Conservation (phyloP, 1,140 invertebrate species). For the Goniozus legneri region DNA sequence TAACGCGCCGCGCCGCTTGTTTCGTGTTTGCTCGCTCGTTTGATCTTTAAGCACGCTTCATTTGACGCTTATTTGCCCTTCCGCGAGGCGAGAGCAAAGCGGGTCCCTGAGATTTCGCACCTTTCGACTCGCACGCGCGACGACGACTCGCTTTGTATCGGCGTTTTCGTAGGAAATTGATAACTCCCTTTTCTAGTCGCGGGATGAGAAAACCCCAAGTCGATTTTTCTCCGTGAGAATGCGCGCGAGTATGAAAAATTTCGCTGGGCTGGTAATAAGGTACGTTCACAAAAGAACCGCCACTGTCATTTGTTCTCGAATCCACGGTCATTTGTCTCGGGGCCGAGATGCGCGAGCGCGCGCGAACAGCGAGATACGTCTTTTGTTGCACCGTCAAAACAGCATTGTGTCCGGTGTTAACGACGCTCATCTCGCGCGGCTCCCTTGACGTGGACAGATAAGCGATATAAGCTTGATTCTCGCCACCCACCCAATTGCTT, state of each 20-base stretch:
- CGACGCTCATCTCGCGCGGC: constrained; percentile 35
- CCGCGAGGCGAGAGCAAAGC: neutral
- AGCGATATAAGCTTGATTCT: too few species aligned
- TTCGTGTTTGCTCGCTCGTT: constrained; percentile 51
- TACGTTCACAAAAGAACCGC: constrained; percentile 40
- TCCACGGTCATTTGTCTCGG: constrained; percentile 48
- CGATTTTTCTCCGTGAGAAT: constrained; percentile 4
- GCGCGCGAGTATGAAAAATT: constrained; percentile 45
- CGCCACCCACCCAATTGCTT: neutral
- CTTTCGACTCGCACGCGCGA: constrained; percentile 14
- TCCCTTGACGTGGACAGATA: too few species aligned
- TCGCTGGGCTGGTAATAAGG: constrained; percentile 46
- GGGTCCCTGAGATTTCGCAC: constrained; percentile 25
- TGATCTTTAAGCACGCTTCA: constrained; percentile 49
- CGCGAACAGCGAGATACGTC: constrained; percentile 23
- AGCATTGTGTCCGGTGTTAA: constrained; percentile 42
- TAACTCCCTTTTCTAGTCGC: too few species aligned
- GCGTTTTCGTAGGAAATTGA: too few species aligned
- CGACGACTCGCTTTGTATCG: constrained; percentile 35
- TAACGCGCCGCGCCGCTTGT: constrained; percentile 46
- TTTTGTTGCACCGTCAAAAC: constrained; percentile 50
- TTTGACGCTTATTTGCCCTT: constrained; percentile 47
- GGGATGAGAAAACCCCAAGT: too few species aligned
- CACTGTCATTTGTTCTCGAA: constrained; percentile 51
- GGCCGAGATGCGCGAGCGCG: constrained; percentile 6